A percentile compares a stretch with the other conserved stretches of the same genome.
phyloP scores from a whole-genome alignment of 2,113 vertebrate species.

The Cyrtonyx montezumae region DNA sequence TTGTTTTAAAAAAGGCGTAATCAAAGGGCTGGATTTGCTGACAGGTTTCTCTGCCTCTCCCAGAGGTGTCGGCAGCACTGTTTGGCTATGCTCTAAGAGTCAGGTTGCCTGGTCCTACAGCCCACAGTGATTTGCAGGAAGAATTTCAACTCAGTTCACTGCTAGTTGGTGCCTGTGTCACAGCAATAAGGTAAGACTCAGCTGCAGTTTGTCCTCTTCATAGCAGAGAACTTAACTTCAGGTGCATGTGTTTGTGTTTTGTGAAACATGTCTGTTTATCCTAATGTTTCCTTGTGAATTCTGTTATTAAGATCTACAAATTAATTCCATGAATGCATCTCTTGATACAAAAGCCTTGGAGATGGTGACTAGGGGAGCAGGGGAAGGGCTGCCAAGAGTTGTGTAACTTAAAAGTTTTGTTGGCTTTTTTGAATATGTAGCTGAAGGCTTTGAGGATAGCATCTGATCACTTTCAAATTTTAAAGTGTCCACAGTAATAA shows the following conservation, averaged over 20 bases:
- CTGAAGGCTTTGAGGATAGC: slow-evolving; percentile 55
- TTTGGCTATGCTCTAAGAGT: slow-evolving; percentile 72
- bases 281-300: slow-evolving; percentile 5
- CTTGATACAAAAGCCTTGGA: neutral
- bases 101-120: slow-evolving; percentile 77
- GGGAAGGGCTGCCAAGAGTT: neutral
- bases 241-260: slow-evolving; percentile 38
- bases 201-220: slow-evolving; percentile 69
- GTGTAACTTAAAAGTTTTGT: slow-evolving; percentile 16
- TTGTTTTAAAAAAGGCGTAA: slow-evolving; percentile 69
- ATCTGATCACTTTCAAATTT: slow-evolving; percentile 67
- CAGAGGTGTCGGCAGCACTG: slow-evolving; percentile 80
- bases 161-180: slow-evolving; percentile 70
- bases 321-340: neutral
- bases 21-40: slow-evolving; percentile 78
- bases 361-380: neutral
- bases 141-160: slow-evolving; percentile 70
- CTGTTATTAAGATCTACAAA: neutral
- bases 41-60: slow-evolving; percentile 76
- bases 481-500: slow-evolving; percentile 44
- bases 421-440: slow-evolving; percentile 54
- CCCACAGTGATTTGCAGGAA: slow-evolving; percentile 76
- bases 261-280: neutral
- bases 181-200: slow-evolving; percentile 78
- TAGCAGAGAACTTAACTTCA: neutral